A percentile compares a stretch with the other conserved stretches of the same genome.
Evolutionary conservation across 2,888 invertebrate species (phyloP).

Genomic region (Magallana nippona): DNA sequence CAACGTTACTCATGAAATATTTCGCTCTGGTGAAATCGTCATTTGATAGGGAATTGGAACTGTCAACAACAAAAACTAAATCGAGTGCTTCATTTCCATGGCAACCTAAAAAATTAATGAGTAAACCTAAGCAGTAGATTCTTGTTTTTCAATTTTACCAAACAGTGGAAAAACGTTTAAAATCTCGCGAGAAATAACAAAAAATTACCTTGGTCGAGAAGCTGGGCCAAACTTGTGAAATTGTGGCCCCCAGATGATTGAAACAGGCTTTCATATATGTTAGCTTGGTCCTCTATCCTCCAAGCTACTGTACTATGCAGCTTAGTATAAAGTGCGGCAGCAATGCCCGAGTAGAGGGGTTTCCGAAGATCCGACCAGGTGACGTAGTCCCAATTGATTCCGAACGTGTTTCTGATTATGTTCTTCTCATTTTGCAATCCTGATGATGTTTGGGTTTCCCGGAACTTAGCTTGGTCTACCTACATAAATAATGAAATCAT

Average conservation of each 20-base stretch:
- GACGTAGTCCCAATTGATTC: slow-evolving; percentile 65
- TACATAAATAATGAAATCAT: not conserved
- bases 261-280: slow-evolving; percentile 42
- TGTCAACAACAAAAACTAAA: slow-evolving; percentile 79
- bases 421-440: slow-evolving; percentile 44
- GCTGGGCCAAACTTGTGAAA: slow-evolving; percentile 57
- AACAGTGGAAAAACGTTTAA: not conserved
- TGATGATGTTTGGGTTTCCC: slow-evolving; percentile 37
- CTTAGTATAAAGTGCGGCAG: slow-evolving; percentile 61
- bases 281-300: slow-evolving; percentile 49
- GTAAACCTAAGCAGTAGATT: too few species aligned
- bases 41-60: slow-evolving; percentile 77
- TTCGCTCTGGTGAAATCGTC: slow-evolving; percentile 72
- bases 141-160: too few species aligned
- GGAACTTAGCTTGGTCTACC: slow-evolving; percentile 46
- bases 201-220: slow-evolving; percentile 59
- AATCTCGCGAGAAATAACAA: not conserved
- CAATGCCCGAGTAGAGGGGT: slow-evolving; percentile 70
- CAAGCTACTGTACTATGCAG: slow-evolving; percentile 49
- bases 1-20: slow-evolving; percentile 56
- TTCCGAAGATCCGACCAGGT: slow-evolving; percentile 64
- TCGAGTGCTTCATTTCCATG: slow-evolving; percentile 71
- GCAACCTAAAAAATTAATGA: slow-evolving; percentile 52
- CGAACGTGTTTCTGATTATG: slow-evolving; percentile 57
- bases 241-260: slow-evolving; percentile 50